phyloP scores from a whole-genome alignment of 1,140 invertebrate species.

The Monomorium pharaonis region DNA sequence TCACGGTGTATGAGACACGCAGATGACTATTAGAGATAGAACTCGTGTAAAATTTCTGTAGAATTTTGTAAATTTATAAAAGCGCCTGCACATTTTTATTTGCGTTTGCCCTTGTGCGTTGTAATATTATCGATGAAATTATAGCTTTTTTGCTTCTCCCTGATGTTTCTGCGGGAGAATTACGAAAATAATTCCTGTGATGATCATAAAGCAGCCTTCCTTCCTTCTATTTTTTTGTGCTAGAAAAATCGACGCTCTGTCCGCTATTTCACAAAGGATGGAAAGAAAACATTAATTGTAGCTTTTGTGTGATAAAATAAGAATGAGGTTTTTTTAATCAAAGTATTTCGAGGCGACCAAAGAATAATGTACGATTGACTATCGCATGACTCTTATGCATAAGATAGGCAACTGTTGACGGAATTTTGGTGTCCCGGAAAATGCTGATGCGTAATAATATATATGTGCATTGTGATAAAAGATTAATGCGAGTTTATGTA shows the following conservation, averaged over 20 bases:
- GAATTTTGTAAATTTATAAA: conserved; percentile 58
- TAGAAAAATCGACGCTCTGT: neutral
- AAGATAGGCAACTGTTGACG: conserved; percentile 15
- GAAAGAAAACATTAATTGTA: neutral
- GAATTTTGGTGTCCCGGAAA: conserved; percentile 31
- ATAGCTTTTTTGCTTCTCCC: neutral
- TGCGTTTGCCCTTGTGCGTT: neutral
- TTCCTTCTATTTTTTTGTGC: neutral
- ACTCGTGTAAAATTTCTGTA: conserved; percentile 62
- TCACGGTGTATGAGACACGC: conserved; percentile 91
- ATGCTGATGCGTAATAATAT: conserved; percentile 49
- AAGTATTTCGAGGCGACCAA: conserved; percentile 62
- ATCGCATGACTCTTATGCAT: conserved; percentile 19
- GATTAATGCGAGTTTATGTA: conserved; percentile 13
- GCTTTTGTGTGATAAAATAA: conserved; percentile 19
- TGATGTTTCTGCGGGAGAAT: neutral
- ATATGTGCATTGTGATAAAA: conserved; percentile 49
- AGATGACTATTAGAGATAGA: conserved; percentile 88
- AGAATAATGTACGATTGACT: conserved; percentile 49
- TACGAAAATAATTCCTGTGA: neutral
- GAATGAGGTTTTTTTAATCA: conserved; percentile 36
- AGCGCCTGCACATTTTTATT: neutral
- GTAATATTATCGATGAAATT: conserved; percentile 6
- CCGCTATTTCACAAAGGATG: neutral
- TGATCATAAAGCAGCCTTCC: neutral